These are phyloP conservation scores for Aphis craccivora DNA, from an alignment of 1,140 invertebrate genomes.

Conservation along the genomic window DNA sequence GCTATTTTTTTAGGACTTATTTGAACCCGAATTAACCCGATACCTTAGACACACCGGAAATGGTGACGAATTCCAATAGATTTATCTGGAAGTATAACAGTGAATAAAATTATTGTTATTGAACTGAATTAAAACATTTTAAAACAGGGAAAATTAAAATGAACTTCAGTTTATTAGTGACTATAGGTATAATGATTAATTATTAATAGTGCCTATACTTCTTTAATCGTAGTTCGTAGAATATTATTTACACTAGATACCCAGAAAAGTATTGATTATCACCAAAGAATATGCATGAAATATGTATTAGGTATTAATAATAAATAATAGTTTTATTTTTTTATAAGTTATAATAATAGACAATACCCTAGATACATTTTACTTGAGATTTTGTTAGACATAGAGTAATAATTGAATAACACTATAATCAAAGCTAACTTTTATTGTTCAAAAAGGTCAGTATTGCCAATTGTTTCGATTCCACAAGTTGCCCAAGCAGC, in stretches of 20 bases:
- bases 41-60: no score
- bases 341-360: not conserved
- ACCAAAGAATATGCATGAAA: not conserved
- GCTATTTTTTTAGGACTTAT: not conserved
- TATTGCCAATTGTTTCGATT: constrained; percentile 61
- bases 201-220: not conserved
- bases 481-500: constrained; percentile 58
- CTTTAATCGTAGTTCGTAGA: not conserved
- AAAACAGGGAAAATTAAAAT: no score
- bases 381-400: not conserved
- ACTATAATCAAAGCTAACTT: not conserved
- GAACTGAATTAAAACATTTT: no score
- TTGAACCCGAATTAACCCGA: not conserved
- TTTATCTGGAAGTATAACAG: not conserved
- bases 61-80: no score
- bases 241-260: not conserved
- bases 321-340: no score
- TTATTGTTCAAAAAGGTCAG: constrained; percentile 59
- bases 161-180: no score
- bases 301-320: not conserved
- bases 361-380: not conserved
- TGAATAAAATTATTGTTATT: not conserved
- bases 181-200: no score
- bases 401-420: no score
- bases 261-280: not conserved